phyloP scores from a whole-genome alignment of 2,113 vertebrate species.

The Malurus melanocephalus region DNA sequence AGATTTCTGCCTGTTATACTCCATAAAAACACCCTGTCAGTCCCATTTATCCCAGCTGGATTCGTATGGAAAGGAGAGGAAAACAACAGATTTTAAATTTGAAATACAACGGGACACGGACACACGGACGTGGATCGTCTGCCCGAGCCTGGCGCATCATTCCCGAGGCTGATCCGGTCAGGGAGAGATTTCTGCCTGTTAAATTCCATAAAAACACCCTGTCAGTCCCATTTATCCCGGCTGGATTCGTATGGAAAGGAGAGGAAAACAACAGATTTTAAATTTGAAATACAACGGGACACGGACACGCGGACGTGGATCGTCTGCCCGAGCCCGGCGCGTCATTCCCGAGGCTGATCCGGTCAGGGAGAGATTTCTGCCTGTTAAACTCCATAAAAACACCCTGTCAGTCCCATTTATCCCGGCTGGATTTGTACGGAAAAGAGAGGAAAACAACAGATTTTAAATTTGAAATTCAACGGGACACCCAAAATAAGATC shows the following conservation, averaged over 20 bases:
- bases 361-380: neutral
- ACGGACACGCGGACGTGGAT: neutral
- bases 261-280: neutral
- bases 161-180: neutral
- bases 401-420: neutral
- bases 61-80: neutral
- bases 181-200: neutral
- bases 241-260: neutral
- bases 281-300: neutral
- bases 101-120: neutral
- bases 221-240: neutral
- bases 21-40: neutral
- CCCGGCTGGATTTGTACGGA: neutral
- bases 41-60: neutral
- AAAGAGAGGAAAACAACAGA: neutral
- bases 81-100: neutral
- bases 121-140: neutral
- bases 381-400: neutral
- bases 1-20: neutral
- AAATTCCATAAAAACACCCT: neutral
- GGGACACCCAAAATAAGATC: neutral
- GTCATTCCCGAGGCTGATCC: neutral
- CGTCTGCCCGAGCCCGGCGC: neutral
- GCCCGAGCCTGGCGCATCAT: fast-evolving
- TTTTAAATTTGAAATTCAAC: neutral